These are phyloP conservation scores for Ruditapes philippinarum DNA, from an alignment of 1,140 invertebrate genomes.

Conservation along the genomic window DNA sequence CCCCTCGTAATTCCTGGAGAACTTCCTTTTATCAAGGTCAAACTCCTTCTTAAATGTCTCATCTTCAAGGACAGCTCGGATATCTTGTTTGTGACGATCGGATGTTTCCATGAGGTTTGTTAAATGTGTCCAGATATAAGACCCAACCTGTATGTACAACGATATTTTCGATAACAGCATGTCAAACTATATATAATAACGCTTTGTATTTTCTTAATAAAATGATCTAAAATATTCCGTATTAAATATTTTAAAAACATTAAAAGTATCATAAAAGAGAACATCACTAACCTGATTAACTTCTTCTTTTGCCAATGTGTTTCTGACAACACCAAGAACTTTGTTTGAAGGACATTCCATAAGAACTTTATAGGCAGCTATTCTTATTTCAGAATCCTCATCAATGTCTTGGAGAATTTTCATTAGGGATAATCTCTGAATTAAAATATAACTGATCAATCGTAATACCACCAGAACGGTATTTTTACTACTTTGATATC, in stretches of 20 bases:
- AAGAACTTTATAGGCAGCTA: slow-evolving; percentile 94
- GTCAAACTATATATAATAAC: no score
- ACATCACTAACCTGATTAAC: slow-evolving; percentile 93
- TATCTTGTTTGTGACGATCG: slow-evolving; percentile 93
- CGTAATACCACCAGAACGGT: no score
- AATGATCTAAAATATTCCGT: no score
- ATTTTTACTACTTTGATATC: no score
- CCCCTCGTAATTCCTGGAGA: slow-evolving; percentile 93
- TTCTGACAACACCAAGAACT: slow-evolving; percentile 92
- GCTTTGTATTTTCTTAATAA: no score
- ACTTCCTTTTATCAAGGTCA: slow-evolving; percentile 93
- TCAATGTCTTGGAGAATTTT: slow-evolving; percentile 91
- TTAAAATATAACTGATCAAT: no score
- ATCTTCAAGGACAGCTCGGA: slow-evolving; percentile 94
- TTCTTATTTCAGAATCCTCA: slow-evolving; percentile 94
- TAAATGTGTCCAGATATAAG: slow-evolving; percentile 97
- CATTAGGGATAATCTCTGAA: slow-evolving; percentile 82
- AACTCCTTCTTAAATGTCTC: slow-evolving; percentile 91
- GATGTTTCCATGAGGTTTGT: slow-evolving; percentile 95
- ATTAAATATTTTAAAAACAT: no score
- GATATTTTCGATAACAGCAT: no score
- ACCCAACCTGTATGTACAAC: slow-evolving; percentile 92
- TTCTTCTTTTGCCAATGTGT: slow-evolving; percentile 91
- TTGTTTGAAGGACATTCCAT: slow-evolving; percentile 95
- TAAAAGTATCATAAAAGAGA: no score